A percentile compares a stretch with the other conserved stretches of the same genome.
Evolutionary conservation across 2,888 invertebrate species (phyloP).

Genomic region (Luperina nickerlii): DNA sequence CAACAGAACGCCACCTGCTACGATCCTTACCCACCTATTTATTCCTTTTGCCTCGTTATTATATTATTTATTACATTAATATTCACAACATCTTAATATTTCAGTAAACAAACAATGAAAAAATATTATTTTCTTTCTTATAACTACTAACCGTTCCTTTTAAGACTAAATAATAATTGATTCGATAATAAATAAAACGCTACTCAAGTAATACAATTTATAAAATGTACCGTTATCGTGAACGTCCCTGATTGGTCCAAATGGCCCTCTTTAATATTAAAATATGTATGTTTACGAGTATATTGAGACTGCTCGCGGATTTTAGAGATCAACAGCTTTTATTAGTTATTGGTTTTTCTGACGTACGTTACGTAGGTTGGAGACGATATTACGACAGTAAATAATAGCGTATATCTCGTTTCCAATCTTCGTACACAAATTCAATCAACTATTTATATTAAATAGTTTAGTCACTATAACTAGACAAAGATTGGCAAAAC

Average conservation of each 20-base stretch:
- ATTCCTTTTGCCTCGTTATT: neutral
- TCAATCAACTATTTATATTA: neutral
- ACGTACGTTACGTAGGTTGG: too few species aligned
- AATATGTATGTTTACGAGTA: constrained; percentile 28
- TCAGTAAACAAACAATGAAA: neutral
- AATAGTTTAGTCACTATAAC: neutral
- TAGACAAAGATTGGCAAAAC: too few species aligned
- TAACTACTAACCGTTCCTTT: constrained; percentile 20
- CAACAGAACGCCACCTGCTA: neutral
- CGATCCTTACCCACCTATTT: neutral
- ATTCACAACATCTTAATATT: neutral
- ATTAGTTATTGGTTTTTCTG: constrained; percentile 3
- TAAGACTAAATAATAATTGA: constrained; percentile 15
- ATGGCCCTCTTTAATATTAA: constrained; percentile 40
- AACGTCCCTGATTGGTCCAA: constrained; percentile 28
- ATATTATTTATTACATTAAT: neutral
- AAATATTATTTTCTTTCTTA: neutral
- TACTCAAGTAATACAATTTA: constrained; percentile 31
- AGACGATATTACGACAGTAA: neutral
- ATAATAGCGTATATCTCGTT: neutral
- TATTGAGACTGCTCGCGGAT: neutral
- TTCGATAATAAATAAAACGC: constrained; percentile 40
- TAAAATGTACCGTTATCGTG: constrained; percentile 27
- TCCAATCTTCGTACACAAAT: neutral
- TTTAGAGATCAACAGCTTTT: constrained; percentile 32